Conservation (phyloP, 1,140 invertebrate genomes). For the Atopsyche davidsoni region DNA sequence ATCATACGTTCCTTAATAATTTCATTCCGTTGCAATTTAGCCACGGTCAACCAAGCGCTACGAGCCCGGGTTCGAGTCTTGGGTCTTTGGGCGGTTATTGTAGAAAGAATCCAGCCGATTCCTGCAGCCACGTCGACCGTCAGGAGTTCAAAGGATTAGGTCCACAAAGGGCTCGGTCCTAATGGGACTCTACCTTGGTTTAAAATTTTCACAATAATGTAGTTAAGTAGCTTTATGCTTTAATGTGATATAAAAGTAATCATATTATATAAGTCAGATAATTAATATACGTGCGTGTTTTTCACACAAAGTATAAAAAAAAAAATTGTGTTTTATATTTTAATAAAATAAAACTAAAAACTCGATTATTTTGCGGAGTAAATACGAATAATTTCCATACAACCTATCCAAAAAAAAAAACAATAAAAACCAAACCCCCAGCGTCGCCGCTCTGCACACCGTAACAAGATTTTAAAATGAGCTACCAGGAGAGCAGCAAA, state of each 20-base stretch:
- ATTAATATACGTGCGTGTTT: too few relatives aligned
- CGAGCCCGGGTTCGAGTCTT: conserved; percentile 4
- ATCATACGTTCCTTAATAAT: conserved; percentile 28
- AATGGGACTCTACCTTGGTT: conserved; percentile 15
- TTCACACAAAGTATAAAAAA: too few relatives aligned
- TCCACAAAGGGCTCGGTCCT: not conserved
- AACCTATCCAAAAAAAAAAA: too few relatives aligned
- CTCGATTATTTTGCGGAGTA: too few relatives aligned
- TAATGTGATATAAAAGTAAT: too few relatives aligned
- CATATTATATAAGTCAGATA: too few relatives aligned
- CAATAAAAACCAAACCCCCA: too few relatives aligned
- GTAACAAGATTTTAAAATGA: conserved; percentile 13
- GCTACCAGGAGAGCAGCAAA: conserved; percentile 6
- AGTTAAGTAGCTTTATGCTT: conserved; percentile 8
- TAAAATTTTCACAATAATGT: conserved; percentile 23
- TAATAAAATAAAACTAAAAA: too few relatives aligned
- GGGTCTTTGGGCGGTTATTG: conserved; percentile 21
- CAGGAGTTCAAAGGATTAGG: conserved; percentile 25
- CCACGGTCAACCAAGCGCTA: conserved; percentile 15
- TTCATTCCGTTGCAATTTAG: conserved; percentile 28
- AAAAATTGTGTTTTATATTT: too few relatives aligned
- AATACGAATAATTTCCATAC: too few relatives aligned
- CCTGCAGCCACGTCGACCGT: conserved; percentile 14
- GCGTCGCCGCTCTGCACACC: not conserved
- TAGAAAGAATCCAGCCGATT: conserved; percentile 24